Conservation (phyloP, 2,797 vertebrate genomes). For the Poeciliopsis turneri region DNA sequence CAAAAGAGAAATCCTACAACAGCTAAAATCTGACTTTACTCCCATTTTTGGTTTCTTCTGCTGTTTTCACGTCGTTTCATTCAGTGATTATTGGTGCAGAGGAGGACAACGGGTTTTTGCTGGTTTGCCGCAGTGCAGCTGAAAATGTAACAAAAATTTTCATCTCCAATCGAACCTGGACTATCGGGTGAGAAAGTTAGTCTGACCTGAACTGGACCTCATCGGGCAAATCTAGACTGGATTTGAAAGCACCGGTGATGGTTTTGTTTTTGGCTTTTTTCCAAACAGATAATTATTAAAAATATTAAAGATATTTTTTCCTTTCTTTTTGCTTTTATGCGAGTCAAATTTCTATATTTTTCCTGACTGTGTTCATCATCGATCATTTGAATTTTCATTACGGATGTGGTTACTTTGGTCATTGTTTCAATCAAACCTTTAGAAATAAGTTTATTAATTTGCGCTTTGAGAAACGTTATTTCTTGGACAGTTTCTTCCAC, state of each 20-base stretch:
- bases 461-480: not conserved
- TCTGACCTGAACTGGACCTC: not conserved
- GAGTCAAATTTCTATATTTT: not conserved
- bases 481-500: not conserved
- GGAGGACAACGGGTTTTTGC: too few relatives aligned
- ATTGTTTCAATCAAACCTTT: not conserved
- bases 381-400: not conserved
- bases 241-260: not conserved
- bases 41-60: too few relatives aligned
- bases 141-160: too few relatives aligned
- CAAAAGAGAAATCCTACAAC: too few relatives aligned
- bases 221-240: not conserved
- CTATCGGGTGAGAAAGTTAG: not conserved
- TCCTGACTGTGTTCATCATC: not conserved
- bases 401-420: not conserved
- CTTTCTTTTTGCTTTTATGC: not conserved
- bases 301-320: not conserved
- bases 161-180: too few relatives aligned
- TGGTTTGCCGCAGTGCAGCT: too few relatives aligned
- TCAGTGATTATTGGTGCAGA: too few relatives aligned
- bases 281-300: not conserved
- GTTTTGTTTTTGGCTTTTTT: not conserved
- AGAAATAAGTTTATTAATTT: not conserved
- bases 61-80: too few relatives aligned
- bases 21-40: too few relatives aligned